Percentiles rank a stretch among this genome's conserved stretches.
These are phyloP conservation scores for Apocrypta bakeri DNA, from an alignment of 1,140 invertebrate species.

Conservation along the genomic window DNA sequence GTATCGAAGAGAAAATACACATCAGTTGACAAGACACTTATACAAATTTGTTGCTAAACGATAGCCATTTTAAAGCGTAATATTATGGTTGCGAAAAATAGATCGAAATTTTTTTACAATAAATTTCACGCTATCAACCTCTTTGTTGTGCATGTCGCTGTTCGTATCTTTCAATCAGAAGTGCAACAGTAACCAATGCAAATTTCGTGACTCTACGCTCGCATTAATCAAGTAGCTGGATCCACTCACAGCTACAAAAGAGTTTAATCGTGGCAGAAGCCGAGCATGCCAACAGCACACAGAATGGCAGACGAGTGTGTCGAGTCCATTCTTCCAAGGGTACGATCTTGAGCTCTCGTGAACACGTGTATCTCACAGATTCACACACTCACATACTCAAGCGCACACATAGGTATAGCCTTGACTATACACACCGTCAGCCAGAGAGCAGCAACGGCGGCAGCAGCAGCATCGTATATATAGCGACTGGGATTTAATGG, in stretches of 20 bases:
- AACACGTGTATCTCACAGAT: neutral
- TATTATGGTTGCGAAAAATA: too few relatives aligned
- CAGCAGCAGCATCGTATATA: constrained; percentile 6
- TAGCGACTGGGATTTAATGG: constrained; percentile 42
- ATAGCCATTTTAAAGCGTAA: too few relatives aligned
- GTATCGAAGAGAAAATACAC: too few relatives aligned
- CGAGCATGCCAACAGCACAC: neutral
- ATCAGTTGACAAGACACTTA: too few relatives aligned
- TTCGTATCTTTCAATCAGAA: too few relatives aligned
- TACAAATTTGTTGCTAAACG: too few relatives aligned
- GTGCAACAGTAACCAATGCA: neutral
- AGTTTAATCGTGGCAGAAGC: neutral
- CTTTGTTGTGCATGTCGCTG: too few relatives aligned
- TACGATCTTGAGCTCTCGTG: neutral
- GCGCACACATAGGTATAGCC: neutral
- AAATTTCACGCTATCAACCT: too few relatives aligned
- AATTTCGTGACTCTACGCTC: neutral
- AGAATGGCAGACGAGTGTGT: neutral
- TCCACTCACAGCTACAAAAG: neutral
- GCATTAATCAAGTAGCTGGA: neutral
- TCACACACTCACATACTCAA: neutral
- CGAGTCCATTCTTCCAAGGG: neutral
- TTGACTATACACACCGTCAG: neutral
- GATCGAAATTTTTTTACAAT: too few relatives aligned
- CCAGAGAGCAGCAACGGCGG: neutral